phyloP scores from a whole-genome alignment of 2,113 vertebrate species.

The Myrmecophaga tridactyla region DNA sequence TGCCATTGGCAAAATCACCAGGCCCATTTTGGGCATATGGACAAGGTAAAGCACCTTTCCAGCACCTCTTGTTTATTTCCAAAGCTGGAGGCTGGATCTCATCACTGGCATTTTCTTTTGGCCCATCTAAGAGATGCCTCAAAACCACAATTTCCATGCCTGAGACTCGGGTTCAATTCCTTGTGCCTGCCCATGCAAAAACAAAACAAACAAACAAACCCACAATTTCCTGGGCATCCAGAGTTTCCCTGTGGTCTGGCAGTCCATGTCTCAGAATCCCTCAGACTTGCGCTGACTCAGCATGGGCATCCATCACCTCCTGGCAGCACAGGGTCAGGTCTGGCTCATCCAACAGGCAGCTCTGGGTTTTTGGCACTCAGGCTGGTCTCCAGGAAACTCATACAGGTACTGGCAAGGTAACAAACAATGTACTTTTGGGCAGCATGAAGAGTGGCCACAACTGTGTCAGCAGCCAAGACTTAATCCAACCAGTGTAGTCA shows the following conservation, averaged over 20 bases:
- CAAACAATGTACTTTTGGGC: conserved; percentile 99
- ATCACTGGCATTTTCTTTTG: conserved; percentile 95
- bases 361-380: conserved; percentile 97
- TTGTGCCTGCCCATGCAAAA: too few relatives aligned
- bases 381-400: conserved; percentile 98
- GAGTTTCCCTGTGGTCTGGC: conserved; percentile 95
- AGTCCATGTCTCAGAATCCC: conserved; percentile 98
- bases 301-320: conserved; percentile 99
- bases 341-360: conserved; percentile 97
- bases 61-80: conserved; percentile 97
- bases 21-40: conserved; percentile 95
- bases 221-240: conserved; percentile 98
- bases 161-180: too few relatives aligned
- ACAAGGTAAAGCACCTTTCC: conserved; percentile 95
- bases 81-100: conserved; percentile 89
- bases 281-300: conserved; percentile 96
- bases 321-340: conserved; percentile 97
- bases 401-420: conserved; percentile 96
- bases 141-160: too few relatives aligned
- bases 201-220: too few relatives aligned
- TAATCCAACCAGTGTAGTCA: background rate
- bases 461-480: background rate
- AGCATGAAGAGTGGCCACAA: conserved; percentile 47
- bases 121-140: conserved; percentile 97
- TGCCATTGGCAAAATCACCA: conserved; percentile 99